Base-by-base conservation (phyloP, 1,140 invertebrate genomes). In the Habropoda laboriosa region DNA sequence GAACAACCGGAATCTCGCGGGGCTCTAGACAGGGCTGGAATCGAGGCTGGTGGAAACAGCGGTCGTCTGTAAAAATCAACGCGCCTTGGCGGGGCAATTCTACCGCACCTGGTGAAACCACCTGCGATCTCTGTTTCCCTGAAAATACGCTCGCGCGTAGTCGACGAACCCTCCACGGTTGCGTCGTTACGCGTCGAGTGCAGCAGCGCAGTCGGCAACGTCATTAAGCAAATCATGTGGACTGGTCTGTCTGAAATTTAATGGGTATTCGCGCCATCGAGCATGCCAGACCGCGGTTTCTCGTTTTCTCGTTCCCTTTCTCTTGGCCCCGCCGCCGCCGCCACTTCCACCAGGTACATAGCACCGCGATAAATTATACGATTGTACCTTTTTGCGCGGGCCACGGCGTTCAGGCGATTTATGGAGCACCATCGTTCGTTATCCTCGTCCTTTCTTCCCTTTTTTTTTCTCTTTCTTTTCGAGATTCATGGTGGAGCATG, bases 171-270 rank as follows among this genome's bases (percentile, higher is more conserved):
- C 35, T 10, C 8, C 40, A 38, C 16, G 38, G 61, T 10, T 18
- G 30, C 35, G n/a, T 58, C 38, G 63, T 82, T 79, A 70, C 64
- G 61, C 16, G 49, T 57, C 47, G 66, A 76, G 49, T 51, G 51
- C 40, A 47, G 45, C 64, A 55, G 75, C 35, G 63, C 79, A 58
- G 70, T 30, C 79, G 47, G 82, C 70, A 51, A 76, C 49, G 75
- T 86, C 75, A 68, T 86, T 86, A 79, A 86, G 75, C 70, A 66
- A 85, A 82, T 82, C 76, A 82, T 24, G 53, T 60, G 53, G 35
- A 68, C 66, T n/a, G 64, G 63, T 72, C 40, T 35, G 66, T 72
- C 61, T 72, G 67, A 63, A 85, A 86, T 85, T 82, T 79, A 85
- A 85, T 82, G 72, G 85, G 71, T 55, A 61, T 74, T 70, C 49